phyloP scores from a whole-genome alignment of 2,888 invertebrate species.

The Himalopsyche anomala region DNA sequence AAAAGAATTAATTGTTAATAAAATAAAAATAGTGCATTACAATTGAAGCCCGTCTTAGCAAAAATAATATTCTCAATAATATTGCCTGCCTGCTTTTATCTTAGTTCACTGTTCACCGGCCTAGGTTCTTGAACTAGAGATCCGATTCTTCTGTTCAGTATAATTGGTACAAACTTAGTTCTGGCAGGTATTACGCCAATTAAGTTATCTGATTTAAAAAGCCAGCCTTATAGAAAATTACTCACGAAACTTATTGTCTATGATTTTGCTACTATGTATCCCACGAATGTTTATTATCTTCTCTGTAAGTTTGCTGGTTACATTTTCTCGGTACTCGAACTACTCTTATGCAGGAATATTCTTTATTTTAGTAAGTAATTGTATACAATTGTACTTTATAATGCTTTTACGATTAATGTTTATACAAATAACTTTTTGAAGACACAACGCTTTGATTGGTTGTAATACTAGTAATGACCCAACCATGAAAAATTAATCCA shows the following conservation, averaged over 20 bases:
- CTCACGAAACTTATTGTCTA: conserved; percentile 44
- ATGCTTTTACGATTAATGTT: too few relatives aligned
- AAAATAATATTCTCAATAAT: background rate
- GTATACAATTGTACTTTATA: too few relatives aligned
- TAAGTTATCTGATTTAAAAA: conserved; percentile 57
- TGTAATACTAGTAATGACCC: too few relatives aligned
- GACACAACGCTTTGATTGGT: too few relatives aligned
- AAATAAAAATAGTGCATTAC: background rate
- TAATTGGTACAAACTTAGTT: conserved; percentile 26
- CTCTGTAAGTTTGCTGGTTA: background rate
- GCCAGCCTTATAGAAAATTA: conserved; percentile 56
- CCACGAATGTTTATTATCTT: background rate
- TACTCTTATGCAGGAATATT: background rate
- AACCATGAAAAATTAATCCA: too few relatives aligned
- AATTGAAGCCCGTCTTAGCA: background rate
- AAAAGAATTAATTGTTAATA: too few relatives aligned
- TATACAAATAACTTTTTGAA: too few relatives aligned
- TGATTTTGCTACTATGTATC: conserved; percentile 23
- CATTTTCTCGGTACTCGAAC: background rate
- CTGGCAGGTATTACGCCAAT: conserved; percentile 51
- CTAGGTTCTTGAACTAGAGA: conserved; percentile 7
- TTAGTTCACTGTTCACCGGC: conserved; percentile 7
- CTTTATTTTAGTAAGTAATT: background rate
- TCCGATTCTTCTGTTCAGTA: conserved; percentile 5
- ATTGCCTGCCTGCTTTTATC: background rate